A percentile compares a stretch with the other conserved stretches of the same genome.
These are phyloP conservation scores for Asteroscopus sphinx DNA, from an alignment of 2,888 invertebrate species.

Conservation along the genomic window DNA sequence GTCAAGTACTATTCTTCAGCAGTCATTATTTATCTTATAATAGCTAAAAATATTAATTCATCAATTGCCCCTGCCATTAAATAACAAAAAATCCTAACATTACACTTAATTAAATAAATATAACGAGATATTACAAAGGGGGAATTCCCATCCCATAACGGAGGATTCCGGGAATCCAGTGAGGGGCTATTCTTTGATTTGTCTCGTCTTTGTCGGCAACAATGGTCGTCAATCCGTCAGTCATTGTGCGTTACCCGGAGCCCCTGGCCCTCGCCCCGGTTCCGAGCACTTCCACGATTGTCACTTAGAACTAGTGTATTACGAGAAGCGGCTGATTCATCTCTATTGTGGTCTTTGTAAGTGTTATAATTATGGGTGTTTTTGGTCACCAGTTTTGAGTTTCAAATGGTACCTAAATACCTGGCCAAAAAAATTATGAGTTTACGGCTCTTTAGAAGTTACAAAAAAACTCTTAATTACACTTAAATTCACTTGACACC, in stretches of 20 bases:
- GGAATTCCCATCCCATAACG: constrained; percentile 46
- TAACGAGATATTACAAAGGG: constrained; percentile 57
- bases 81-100: constrained; percentile 33
- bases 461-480: no score
- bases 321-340: constrained; percentile 48
- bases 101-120: constrained; percentile 62
- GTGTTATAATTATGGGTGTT: constrained; percentile 31
- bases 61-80: constrained; percentile 1
- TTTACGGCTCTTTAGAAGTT: no score
- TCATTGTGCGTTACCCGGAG: constrained; percentile 61
- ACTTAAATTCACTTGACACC: no score
- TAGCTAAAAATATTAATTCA: constrained; percentile 12
- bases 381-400: constrained; percentile 23
- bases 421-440: no score
- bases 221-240: constrained; percentile 75
- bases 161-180: constrained; percentile 36
- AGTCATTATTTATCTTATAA: no score
- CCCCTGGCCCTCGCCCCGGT: constrained; percentile 56
- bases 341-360: constrained; percentile 55
- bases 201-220: constrained; percentile 69
- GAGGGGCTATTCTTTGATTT: constrained; percentile 71
- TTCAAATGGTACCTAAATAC: background rate
- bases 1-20: no score
- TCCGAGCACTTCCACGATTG: constrained; percentile 62
- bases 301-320: constrained; percentile 60